phyloP scores from a whole-genome alignment of 2,797 vertebrate species.

The Channallabes apus region DNA sequence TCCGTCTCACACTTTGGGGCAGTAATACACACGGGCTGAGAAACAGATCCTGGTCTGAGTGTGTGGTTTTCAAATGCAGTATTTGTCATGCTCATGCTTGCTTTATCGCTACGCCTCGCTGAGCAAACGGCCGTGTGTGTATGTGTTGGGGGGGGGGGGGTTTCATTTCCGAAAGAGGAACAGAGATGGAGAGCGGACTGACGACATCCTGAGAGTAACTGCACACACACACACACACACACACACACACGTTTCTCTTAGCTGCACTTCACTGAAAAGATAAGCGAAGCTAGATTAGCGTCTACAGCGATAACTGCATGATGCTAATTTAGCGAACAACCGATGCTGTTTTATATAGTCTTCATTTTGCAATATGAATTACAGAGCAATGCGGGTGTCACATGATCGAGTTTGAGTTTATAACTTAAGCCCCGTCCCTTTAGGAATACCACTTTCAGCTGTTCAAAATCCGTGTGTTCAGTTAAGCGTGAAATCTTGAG shows the following conservation, averaged over 20 bases:
- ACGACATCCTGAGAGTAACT: not conserved
- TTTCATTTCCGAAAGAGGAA: not conserved
- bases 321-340: not conserved
- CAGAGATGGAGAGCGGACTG: not conserved
- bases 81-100: not conserved
- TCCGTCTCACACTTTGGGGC: not conserved
- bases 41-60: not conserved
- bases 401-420: not conserved
- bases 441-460: too few species aligned
- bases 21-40: too few species aligned
- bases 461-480: not conserved
- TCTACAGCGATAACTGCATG: too few species aligned
- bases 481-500: not conserved
- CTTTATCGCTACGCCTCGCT: too few species aligned
- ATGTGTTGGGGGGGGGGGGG: not conserved
- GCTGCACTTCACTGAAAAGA: not conserved
- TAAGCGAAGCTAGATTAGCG: not conserved
- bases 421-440: not conserved
- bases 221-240: not conserved
- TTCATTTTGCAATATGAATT: not conserved
- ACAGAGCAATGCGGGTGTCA: not conserved
- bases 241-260: not conserved
- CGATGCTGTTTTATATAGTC: not conserved
- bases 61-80: not conserved
- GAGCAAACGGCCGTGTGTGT: not conserved